Base-by-base conservation (phyloP, 2,888 invertebrate genomes). In the Drosophila melanosoma region DNA sequence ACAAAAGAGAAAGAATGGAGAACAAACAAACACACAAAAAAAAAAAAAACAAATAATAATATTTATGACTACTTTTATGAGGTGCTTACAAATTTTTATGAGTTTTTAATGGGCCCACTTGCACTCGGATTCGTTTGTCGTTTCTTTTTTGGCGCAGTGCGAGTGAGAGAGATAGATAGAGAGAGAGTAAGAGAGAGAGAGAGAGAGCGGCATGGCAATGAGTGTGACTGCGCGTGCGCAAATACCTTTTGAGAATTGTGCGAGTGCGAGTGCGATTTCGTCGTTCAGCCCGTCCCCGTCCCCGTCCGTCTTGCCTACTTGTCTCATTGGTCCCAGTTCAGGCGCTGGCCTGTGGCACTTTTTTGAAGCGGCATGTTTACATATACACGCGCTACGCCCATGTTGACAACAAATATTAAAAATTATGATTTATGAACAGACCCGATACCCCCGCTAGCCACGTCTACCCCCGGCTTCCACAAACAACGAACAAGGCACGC, bases 31-130 rank as follows among this genome's bases (percentile, higher is more conserved):
- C n/a, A n/a, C n/a, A 38, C 49, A 48, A 54, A 57, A 61, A 32
- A 79, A 63, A 76, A 63, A 54, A 76, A 74, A 74, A 76, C 58
- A 76, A 89, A 81, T 82, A 91, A 91, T 89, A 91, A 90, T 91
- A 93, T 92, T 92, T 93, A 92, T 93, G 93, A 92, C 92, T 91
- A 91, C 90, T 92, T 93, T 93, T 93, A 93, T 93, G 93, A 93
- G 92, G 93, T 93, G 93, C 90, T 92, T 93, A 93, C 93, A 93
- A 93, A 92, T 93, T 92, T 93, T 92, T 93, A 93, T 91, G 93
- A 90, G 89, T 91, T 93, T 93, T 93, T 93, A 93, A 93, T 93
- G 91, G 92, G 88, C 86, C 58, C 79, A 79, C 67, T 73, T 74
- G 81, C 75, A 74, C 65, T 77, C 59, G 71, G 76, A 74, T 79